Base-by-base conservation (phyloP, 2,888 invertebrate species). In the Chromoteleia sp. region DNA sequence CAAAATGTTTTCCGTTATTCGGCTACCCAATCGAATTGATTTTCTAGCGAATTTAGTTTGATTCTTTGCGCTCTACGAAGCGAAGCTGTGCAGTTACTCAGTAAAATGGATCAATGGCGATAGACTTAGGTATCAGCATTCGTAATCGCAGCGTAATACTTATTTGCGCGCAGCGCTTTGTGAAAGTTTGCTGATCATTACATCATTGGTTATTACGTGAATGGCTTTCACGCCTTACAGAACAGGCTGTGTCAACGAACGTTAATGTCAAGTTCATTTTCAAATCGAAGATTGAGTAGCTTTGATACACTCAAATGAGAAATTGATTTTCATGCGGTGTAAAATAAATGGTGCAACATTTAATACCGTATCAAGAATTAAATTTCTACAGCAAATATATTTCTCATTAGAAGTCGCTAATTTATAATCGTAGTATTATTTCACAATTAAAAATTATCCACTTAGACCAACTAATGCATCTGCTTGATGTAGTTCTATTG, bases 1-100 rank as follows among this genome's bases (percentile, higher is more conserved):
- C 85, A 86, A 87, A 89, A 88, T 87, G 85, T 83, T 84, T 82
- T 78, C 88, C 89, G 89, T 88, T 88, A 88, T 82, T 85, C 77
- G 36, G 70, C 83, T 82, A 83, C 80, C 83, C 82, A 76, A 54
- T 81, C 84, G 82, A 86, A 86, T 88, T 87, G 85, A 86, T 88
- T 85, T 78, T 77, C 81, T 77, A 68, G 75, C 58, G 71, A 73
- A 80, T 82, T 59, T 61, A 80, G 73, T 67, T 79, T 45, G 43
- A 65, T 36, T 73, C 79, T 84, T 77, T 82, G 73, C 74, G 75
- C 56, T 81, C 81, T 45, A 17, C 29, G 58, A 81, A 85, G 86
- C 85, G 65, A 84, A 74, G 76, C 82, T 65, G 63, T 41, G 81
- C 82, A 81, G 80, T 80, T 80, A 70, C 59, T 75, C 67, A 21